Conservation (phyloP, 2,113 vertebrate genomes). For the Hepsetus odoe region DNA sequence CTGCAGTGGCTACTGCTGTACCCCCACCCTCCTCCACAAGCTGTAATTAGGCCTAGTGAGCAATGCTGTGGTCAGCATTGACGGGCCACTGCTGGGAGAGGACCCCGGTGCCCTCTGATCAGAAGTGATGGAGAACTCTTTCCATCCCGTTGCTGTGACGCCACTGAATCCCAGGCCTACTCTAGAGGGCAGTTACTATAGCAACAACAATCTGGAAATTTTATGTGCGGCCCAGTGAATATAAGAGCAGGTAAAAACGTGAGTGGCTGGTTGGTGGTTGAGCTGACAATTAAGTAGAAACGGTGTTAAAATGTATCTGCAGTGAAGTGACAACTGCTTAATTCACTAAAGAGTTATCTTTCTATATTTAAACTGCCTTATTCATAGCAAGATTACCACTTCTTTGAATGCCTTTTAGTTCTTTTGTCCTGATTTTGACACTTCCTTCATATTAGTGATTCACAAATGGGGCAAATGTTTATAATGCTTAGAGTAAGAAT, state of each 20-base stretch:
- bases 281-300: constrained; percentile 13
- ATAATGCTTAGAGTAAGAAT: neutral
- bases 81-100: constrained; percentile 2
- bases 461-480: neutral
- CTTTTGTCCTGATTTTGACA: neutral
- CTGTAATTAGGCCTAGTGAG: constrained; percentile 38
- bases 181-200: constrained; percentile 45
- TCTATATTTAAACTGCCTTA: neutral
- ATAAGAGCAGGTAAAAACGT: constrained; percentile 22
- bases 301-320: constrained; percentile 13
- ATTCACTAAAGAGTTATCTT: neutral
- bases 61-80: constrained; percentile 19
- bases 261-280: neutral
- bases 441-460: neutral
- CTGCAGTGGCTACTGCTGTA: neutral
- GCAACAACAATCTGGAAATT: constrained; percentile 35
- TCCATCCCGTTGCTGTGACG: neutral
- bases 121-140: constrained; percentile 31
- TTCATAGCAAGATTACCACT: neutral
- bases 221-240: constrained; percentile 17
- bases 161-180: constrained; percentile 31
- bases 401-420: neutral
- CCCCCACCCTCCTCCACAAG: neutral
- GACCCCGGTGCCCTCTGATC: neutral
- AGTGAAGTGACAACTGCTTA: neutral